Evolutionary conservation across 2,888 invertebrate genomes (phyloP).

Genomic region (Nudaria mundana): DNA sequence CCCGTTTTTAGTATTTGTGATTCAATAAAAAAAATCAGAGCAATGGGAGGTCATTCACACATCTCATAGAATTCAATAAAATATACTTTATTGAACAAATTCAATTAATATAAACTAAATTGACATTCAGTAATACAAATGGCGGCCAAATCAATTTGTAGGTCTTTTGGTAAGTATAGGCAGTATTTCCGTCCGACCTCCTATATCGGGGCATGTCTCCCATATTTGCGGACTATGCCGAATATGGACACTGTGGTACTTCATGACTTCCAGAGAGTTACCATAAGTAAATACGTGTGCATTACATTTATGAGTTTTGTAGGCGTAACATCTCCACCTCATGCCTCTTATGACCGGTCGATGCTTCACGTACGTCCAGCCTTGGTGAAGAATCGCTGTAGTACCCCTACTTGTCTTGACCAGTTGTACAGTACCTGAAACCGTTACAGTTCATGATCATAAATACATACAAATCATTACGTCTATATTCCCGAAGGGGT

Average conservation of each 20-base stretch:
- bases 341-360: slow-evolving; percentile 10
- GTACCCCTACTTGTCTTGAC: slow-evolving; percentile 4
- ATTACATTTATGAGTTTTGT: background rate
- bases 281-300: background rate
- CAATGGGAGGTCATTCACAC: no score
- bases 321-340: slow-evolving; percentile 6
- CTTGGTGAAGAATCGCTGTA: background rate
- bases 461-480: background rate
- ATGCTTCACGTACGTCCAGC: slow-evolving; percentile 10
- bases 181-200: no score
- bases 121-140: no score
- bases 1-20: no score
- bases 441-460: background rate
- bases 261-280: background rate
- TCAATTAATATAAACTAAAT: no score
- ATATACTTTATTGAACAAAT: no score
- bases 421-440: slow-evolving; percentile 17
- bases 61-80: no score
- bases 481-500: no score
- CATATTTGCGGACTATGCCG: background rate
- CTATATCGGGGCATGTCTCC: no score
- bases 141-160: no score
- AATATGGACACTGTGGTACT: background rate
- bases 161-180: no score
- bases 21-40: no score